phyloP scores from a whole-genome alignment of 2,113 vertebrate species.

The Pseudolaguvia tuberculata region DNA sequence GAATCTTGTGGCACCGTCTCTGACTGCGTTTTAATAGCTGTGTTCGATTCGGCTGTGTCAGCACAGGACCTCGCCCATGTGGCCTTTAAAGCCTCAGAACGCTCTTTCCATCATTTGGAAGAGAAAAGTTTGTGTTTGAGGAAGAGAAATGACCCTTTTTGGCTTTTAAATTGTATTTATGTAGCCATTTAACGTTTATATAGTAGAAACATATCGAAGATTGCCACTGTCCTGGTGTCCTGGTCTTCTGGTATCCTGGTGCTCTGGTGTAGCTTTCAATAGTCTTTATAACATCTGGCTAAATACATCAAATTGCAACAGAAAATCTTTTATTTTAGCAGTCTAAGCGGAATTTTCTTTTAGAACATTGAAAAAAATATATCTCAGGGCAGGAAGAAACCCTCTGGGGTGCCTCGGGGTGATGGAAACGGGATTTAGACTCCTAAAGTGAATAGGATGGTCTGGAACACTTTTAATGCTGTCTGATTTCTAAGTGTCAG shows the following conservation, averaged over 20 bases:
- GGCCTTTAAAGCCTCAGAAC: background rate
- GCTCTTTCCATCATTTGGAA: conserved; percentile 14
- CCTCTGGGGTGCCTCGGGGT: background rate
- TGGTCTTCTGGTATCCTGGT: too few species aligned
- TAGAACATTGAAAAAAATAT: background rate
- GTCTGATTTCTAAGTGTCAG: background rate
- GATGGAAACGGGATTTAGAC: background rate
- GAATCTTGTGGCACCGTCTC: conserved; percentile 20
- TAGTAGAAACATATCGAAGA: background rate
- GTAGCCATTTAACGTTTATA: background rate
- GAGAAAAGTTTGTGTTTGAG: conserved; percentile 8
- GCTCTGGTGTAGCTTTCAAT: too few species aligned
- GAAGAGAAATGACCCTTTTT: background rate
- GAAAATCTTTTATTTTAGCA: conserved; percentile 2
- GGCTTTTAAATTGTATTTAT: background rate
- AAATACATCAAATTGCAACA: conserved; percentile 11
- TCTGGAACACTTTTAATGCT: background rate
- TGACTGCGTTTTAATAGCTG: conserved; percentile 40
- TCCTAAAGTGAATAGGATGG: conserved; percentile 4
- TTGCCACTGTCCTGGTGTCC: too few species aligned
- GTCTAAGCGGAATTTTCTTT: background rate
- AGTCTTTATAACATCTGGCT: too few species aligned
- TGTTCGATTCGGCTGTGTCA: conserved; percentile 40
- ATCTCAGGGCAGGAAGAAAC: background rate
- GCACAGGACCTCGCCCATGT: conserved; percentile 36